Evolutionary conservation across 2,113 vertebrate species (phyloP).

Genomic region (Clarias gariepinus): DNA sequence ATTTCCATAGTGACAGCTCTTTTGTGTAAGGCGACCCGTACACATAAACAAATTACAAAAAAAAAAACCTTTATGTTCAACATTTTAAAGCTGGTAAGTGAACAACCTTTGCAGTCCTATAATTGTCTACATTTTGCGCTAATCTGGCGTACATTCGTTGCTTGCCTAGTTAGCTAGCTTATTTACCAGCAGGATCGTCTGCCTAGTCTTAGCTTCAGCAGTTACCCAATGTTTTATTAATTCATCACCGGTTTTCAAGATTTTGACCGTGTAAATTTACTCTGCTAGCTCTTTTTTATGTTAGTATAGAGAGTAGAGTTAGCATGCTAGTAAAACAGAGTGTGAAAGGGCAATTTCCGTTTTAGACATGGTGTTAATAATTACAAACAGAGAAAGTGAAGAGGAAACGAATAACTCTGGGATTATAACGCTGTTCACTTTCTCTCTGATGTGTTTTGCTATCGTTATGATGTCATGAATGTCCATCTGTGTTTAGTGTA

Average conservation of each 20-base stretch:
- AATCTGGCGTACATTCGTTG: neutral
- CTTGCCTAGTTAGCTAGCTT: neutral
- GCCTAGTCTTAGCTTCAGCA: neutral
- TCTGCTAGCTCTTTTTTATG: neutral
- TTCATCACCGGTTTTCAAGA: neutral
- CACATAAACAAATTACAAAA: too few relatives aligned
- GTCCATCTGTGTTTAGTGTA: neutral
- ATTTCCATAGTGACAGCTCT: neutral
- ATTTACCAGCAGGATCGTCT: neutral
- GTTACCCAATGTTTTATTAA: neutral
- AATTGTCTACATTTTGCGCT: neutral
- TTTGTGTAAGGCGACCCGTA: too few relatives aligned
- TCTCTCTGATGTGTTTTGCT: neutral
- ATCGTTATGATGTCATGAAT: neutral
- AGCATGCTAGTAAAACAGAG: neutral
- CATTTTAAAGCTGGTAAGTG: neutral
- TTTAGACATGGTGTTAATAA: neutral
- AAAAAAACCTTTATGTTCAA: neutral
- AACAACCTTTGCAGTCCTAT: neutral
- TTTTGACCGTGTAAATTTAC: neutral
- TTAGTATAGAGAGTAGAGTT: neutral
- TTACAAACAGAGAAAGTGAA: neutral
- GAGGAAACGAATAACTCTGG: neutral
- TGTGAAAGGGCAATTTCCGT: neutral
- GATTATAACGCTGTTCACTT: neutral